These are phyloP conservation scores for Microcebus murinus DNA, from an alignment of 2,113 vertebrate genomes.

Conservation along the genomic window DNA sequence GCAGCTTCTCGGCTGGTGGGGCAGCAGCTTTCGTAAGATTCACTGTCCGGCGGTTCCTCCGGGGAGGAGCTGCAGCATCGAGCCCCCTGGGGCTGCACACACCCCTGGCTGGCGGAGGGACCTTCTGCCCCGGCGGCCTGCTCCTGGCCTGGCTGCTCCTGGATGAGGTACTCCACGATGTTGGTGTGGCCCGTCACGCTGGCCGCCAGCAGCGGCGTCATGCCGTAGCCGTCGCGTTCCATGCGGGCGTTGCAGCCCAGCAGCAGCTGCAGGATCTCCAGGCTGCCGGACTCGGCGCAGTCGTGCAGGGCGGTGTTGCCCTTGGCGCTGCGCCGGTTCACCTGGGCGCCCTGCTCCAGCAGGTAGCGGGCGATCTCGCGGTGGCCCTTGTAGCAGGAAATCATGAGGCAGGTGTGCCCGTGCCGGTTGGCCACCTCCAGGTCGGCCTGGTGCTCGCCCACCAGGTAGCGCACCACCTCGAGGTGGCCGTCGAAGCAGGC, in stretches of 20 bases:
- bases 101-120: not conserved
- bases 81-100: not conserved
- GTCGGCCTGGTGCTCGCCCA: conserved; percentile 93
- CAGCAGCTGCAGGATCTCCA: conserved; percentile 97
- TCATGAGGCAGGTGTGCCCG: conserved; percentile 98
- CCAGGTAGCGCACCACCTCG: conserved; percentile 95
- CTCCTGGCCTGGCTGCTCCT: conserved; percentile 76
- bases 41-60: accelerated
- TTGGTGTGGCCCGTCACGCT: conserved; percentile 97
- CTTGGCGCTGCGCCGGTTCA: conserved; percentile 96
- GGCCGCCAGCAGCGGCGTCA: conserved; percentile 96
- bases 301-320: conserved; percentile 97
- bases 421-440: conserved; percentile 97
- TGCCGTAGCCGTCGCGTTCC: conserved; percentile 96
- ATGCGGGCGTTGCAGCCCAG: conserved; percentile 92
- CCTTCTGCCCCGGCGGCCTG: not conserved
- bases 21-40: conserved; percentile 23
- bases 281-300: conserved; percentile 95
- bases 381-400: conserved; percentile 98
- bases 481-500: conserved; percentile 98
- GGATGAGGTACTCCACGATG: conserved; percentile 96
- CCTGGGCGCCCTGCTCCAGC: conserved; percentile 93
- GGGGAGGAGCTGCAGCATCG: not conserved
- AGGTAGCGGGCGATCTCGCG: conserved; percentile 95
- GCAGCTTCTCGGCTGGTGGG: conserved; percentile 89